These are phyloP conservation scores for Origma solitaria DNA, from an alignment of 2,113 vertebrate species.

Conservation along the genomic window DNA sequence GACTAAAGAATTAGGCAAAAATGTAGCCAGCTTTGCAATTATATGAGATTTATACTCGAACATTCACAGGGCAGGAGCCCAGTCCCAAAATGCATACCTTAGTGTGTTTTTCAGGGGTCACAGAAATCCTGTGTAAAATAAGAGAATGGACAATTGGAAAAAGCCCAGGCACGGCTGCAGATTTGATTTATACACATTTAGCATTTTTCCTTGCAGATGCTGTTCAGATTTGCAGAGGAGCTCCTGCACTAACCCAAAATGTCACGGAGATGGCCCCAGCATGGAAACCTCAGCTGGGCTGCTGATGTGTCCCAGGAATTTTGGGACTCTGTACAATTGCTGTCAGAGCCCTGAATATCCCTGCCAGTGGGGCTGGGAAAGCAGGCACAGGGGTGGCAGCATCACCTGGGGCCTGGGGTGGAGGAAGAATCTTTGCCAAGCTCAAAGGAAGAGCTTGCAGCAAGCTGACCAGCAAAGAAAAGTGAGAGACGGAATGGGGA, in stretches of 20 bases:
- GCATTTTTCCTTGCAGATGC: not conserved
- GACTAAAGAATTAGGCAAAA: not conserved
- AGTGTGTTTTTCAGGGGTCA: not conserved
- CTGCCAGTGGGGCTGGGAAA: not conserved
- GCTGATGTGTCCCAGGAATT: not conserved
- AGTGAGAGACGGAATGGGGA: not conserved
- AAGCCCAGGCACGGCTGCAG: not conserved
- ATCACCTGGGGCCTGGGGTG: fast-evolving
- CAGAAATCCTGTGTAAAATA: not conserved
- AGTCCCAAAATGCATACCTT: not conserved
- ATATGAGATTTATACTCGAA: not conserved
- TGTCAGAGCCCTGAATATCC: not conserved
- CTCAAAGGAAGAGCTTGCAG: not conserved
- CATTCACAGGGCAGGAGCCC: not conserved
- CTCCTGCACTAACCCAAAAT: not conserved
- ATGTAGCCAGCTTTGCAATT: not conserved
- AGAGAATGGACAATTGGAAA: not conserved
- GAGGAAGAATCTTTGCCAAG: not conserved
- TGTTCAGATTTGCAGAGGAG: not conserved
- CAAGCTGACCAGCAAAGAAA: not conserved
- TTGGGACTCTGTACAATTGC: fast-evolving
- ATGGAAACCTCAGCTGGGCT: not conserved
- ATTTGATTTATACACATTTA: not conserved
- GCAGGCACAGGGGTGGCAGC: not conserved
- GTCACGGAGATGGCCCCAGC: not conserved